These are phyloP conservation scores for zebrafish (Danio rerio) DNA, from an alignment of 2,113 vertebrate genomes.

Conservation along the genomic window DNA sequence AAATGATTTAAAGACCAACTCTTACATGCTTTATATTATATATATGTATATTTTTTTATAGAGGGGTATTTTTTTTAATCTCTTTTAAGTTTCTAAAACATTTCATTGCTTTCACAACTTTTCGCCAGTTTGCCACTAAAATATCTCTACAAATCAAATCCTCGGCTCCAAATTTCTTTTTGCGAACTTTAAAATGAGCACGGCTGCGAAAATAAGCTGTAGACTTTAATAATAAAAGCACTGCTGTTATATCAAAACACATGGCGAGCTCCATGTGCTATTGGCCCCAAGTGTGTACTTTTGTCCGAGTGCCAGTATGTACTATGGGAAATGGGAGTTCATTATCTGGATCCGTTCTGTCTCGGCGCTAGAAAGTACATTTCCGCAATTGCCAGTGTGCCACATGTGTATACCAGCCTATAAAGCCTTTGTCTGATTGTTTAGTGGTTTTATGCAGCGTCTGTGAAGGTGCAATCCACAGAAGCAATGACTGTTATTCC, in stretches of 20 bases:
- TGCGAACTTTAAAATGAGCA: constrained; percentile 12
- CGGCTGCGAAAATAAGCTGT: background rate
- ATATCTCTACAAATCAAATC: constrained; percentile 5
- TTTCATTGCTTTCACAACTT: too few species aligned
- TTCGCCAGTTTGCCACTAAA: background rate
- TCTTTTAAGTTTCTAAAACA: too few species aligned
- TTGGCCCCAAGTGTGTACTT: background rate
- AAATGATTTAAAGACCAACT: too few species aligned
- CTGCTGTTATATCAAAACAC: background rate
- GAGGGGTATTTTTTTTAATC: too few species aligned
- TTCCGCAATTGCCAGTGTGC: background rate
- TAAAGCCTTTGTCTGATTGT: constrained; percentile 34
- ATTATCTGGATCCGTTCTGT: constrained; percentile 12
- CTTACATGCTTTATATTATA: too few species aligned
- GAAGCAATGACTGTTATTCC: constrained; percentile 18
- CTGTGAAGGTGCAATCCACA: constrained; percentile 12
- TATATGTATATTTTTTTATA: too few species aligned
- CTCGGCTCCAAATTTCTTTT: background rate
- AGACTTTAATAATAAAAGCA: constrained; percentile 12
- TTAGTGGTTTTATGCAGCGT: constrained; percentile 8
- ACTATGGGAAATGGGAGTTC: constrained; percentile 35
- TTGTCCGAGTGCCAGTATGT: constrained; percentile 1
- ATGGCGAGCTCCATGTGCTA: constrained; percentile 9
- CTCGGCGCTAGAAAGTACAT: background rate
- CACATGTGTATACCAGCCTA: constrained; percentile 12